These are phyloP conservation scores for Chloroceryle inda DNA, from an alignment of 2,797 vertebrate genomes.

Conservation along the genomic window DNA sequence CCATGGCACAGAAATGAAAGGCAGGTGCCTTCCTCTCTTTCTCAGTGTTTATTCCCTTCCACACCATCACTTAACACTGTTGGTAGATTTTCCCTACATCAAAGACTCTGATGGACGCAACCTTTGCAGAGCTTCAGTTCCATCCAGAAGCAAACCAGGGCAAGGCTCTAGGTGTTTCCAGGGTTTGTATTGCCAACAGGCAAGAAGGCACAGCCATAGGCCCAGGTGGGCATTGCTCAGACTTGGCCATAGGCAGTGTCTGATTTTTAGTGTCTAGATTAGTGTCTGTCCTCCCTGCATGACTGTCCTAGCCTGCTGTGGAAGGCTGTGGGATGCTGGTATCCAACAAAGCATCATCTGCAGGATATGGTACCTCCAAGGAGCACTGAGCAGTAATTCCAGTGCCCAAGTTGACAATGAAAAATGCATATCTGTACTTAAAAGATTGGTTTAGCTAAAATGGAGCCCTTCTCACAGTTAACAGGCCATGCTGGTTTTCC, in stretches of 20 bases:
- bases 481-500: neutral
- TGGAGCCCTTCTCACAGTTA: neutral
- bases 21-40: neutral
- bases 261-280: too few species aligned
- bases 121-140: neutral
- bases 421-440: rapidly evolving
- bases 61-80: neutral
- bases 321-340: neutral
- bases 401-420: neutral
- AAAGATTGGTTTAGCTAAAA: neutral
- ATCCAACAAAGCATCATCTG: neutral
- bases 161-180: neutral
- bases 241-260: neutral
- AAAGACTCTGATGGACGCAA: neutral
- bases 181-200: neutral
- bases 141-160: neutral
- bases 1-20: neutral
- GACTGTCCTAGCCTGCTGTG: neutral
- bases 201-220: neutral
- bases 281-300: neutral
- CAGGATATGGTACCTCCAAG: neutral
- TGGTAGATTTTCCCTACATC: neutral
- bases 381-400: neutral
- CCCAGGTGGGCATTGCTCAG: neutral
- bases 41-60: neutral